Evolutionary conservation across 2,797 vertebrate genomes (phyloP).

Genomic region (Cercopithecus hamlyni): DNA sequence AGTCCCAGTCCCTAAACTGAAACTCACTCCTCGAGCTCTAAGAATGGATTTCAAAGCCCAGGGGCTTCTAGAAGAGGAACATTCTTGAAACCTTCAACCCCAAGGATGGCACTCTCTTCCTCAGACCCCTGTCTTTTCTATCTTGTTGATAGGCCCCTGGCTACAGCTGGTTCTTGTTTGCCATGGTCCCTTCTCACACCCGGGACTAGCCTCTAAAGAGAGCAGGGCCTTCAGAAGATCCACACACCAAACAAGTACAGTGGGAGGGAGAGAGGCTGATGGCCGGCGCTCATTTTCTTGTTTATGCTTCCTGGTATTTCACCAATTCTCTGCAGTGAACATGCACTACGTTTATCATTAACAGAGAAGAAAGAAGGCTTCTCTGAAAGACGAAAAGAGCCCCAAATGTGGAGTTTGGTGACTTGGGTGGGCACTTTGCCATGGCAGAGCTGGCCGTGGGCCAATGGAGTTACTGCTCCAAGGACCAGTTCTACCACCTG

Average conservation of each 20-base stretch:
- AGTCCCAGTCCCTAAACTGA: background rate
- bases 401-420: background rate
- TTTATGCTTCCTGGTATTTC: background rate
- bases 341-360: background rate
- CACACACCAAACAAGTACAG: accelerated
- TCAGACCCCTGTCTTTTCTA: background rate
- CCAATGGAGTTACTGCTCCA: background rate
- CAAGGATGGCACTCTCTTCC: background rate
- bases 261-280: accelerated
- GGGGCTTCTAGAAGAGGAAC: background rate
- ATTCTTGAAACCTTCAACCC: background rate
- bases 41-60: background rate
- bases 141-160: background rate
- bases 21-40: background rate
- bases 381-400: background rate
- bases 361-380: background rate
- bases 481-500: background rate
- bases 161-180: background rate
- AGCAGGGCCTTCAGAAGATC: background rate
- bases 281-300: no score
- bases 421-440: accelerated
- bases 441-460: background rate
- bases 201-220: no score
- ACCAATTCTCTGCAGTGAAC: background rate
- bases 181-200: background rate